Evolutionary conservation across 2,113 vertebrate genomes (phyloP).

Genomic region (Rattus rattus): DNA sequence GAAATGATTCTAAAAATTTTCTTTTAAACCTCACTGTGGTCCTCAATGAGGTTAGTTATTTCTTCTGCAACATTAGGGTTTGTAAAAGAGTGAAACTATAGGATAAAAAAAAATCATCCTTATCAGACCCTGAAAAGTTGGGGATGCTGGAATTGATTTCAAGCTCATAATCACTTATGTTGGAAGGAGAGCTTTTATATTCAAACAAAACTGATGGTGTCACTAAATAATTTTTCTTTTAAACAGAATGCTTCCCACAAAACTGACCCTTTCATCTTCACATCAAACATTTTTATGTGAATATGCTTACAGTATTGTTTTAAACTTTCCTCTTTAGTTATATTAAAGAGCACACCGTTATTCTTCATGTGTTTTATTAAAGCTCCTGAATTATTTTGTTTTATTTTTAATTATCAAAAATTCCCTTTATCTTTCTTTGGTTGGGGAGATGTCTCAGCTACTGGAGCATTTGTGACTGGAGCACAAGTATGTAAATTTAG

Average conservation of each 20-base stretch:
- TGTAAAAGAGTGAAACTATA: not conserved
- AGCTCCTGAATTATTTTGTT: not conserved
- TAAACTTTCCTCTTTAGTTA: not conserved
- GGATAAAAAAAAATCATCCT: not conserved
- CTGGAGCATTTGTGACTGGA: not conserved
- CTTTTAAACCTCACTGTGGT: not conserved
- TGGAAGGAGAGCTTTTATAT: not conserved
- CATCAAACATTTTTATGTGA: not conserved
- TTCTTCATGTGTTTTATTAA: not conserved
- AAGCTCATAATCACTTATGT: not conserved
- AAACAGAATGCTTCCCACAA: not conserved
- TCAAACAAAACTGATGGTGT: not conserved
- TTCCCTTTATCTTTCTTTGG: not conserved
- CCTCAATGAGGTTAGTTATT: not conserved
- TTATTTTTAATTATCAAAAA: not conserved
- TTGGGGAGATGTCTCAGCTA: not conserved
- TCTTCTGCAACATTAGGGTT: not conserved
- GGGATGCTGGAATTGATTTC: not conserved
- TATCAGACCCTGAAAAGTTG: not conserved
- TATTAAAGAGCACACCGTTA: not conserved
- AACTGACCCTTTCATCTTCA: not conserved
- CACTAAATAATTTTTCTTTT: not conserved
- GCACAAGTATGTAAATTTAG: not conserved
- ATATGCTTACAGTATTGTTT: not conserved
- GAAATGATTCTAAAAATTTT: not conserved